Evolutionary conservation across 2,113 vertebrate genomes (phyloP), one percentile per base, ranked within the genome.

Genomic region (Cyphomyrus discorhynchus): DNA sequence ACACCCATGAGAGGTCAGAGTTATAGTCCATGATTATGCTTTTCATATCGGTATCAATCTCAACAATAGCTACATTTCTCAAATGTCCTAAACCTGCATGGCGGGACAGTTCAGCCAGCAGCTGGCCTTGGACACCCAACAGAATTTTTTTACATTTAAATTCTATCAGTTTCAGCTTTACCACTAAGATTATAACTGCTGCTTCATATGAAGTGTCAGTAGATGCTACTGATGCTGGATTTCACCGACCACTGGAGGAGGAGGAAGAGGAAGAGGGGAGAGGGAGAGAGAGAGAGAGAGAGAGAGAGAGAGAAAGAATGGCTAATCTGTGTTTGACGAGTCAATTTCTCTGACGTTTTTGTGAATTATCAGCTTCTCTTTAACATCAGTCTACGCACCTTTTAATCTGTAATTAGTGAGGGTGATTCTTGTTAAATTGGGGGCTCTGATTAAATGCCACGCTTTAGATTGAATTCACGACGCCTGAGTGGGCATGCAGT

Each of bases 351-450:
- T 86, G 42, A 47, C 17, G 47, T 50, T 50, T 24, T 50, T 21
- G 83, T 27, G 46, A 86, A 49, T 10, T 47, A 4, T 50, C 19
- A 47, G 82, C 45, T 45, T 45, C 19, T 11, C 42, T 13, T 85
- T 15, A 24, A 24, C 45, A n/a, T 85, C 83, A n/a, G 46, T 15
- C 47, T 50, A n/a, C 31, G 45, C n/a, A 27, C 9, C n/a, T 86
- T 31, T 86, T 49, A 86, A 50, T 86, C 45, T 50, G 24, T n/a
- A 50, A 86, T 86, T 86, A 86, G 47, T 15, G n/a, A 50, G 47
- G 83, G 83, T 50, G 83, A 50, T 86, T 86, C 45, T 50, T n/a
- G 8, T 47, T 86, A 86, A 86, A 86, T 47, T 85, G 83, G 83
- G 83, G 46, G 83, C 83, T 50, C 42, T n/a, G 83, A 85, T 27